phyloP scores from a whole-genome alignment of 2,113 vertebrate genomes.

The Zeus faber region DNA sequence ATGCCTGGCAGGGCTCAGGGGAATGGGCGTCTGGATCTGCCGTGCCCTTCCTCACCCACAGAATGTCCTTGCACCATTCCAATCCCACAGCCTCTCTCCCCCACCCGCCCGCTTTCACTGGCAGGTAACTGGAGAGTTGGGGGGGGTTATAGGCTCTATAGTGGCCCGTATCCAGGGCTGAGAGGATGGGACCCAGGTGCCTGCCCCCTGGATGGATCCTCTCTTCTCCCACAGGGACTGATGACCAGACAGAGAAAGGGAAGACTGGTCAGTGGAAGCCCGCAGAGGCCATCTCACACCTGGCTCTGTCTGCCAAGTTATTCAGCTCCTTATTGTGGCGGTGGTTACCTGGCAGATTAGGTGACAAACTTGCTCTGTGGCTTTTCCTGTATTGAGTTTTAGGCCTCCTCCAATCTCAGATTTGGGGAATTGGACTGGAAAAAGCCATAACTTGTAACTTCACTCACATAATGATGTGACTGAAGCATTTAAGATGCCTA shows the following conservation, averaged over 20 bases:
- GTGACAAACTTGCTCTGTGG: conserved; percentile 46
- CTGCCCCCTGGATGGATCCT: conserved; percentile 54
- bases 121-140: conserved; percentile 72
- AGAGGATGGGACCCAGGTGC: conserved; percentile 58
- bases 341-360: conserved; percentile 43
- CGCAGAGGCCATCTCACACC: conserved; percentile 51
- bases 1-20: conserved; percentile 68
- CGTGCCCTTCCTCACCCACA: conserved; percentile 68
- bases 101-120: conserved; percentile 59
- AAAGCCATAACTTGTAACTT: no score
- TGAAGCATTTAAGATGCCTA: no score
- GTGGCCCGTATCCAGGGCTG: conserved; percentile 53
- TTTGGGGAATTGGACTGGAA: conserved; percentile 27
- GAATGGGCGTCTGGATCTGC: conserved; percentile 72
- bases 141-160: conserved; percentile 46
- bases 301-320: conserved; percentile 52
- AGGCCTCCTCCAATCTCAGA: conserved; percentile 28
- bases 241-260: conserved; percentile 57
- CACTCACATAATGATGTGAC: no score
- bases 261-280: conserved; percentile 48
- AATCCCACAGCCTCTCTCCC: conserved; percentile 38
- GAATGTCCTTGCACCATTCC: conserved; percentile 60
- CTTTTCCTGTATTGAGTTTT: conserved; percentile 41
- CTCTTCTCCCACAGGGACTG: conserved; percentile 63
- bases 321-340: conserved; percentile 43